Base-by-base conservation (phyloP, 2,113 vertebrate genomes). In the Eleginops maclovinus region DNA sequence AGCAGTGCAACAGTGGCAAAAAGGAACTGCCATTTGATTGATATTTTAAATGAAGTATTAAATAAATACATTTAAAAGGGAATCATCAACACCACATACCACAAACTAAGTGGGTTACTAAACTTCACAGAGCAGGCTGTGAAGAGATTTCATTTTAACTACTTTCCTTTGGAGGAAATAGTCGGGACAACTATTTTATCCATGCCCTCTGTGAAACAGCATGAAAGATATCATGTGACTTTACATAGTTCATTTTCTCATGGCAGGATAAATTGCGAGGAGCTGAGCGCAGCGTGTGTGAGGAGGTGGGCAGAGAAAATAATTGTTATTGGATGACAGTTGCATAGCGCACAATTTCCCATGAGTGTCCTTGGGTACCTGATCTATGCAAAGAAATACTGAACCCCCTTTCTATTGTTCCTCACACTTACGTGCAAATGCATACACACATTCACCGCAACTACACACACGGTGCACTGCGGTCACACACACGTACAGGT, bases 341-440 rank as follows among this genome's bases (percentile, higher is more conserved):
- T 19, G 69, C 70, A 79, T 24, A 71, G 75, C 82, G 74, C 68
- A 63, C 89, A 87, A 87, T 92, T 93, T 95, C 92, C 91, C 90
- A 89, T 88, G 89, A 92, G 92, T 82, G 73, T 81, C 79, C 86
- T 91, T 87, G 81, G 88, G 87, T 86, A 93, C 91, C 87, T 88
- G 89, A 94, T 93, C 89, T 72, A 56, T 61, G 78, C 83, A 74
- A 90, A 88, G 84, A 90, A 86, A 88, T 81, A 82, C 81, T 61
- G 69, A 71, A 83, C 65, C 77, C 87, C 62, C 60, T 69, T 78
- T 15, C 85, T 78, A 79, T 89, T 90, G 81, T 88, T 89, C 60
- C 79, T 65, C 63, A 72, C 72, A 49, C 88, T 79, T 73, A 21
- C n/a, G 77, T 77, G 76, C 21, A 41, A 55, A 76, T 71, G 71